These are phyloP conservation scores for Zaprionus lachaisei DNA, from an alignment of 1,140 invertebrate genomes.

Conservation along the genomic window DNA sequence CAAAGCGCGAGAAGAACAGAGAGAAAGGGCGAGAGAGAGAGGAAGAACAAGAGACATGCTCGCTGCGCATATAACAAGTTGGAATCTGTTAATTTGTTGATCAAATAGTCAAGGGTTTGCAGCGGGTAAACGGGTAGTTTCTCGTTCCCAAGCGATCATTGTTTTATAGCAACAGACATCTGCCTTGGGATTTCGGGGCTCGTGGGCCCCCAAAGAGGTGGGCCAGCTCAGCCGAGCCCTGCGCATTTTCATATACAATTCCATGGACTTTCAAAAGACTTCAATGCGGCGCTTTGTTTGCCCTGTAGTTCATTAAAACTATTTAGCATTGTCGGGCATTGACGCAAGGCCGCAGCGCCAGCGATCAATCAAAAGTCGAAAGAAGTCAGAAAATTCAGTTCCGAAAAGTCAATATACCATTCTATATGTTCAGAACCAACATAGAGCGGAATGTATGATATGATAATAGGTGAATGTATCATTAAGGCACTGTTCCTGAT, in stretches of 20 bases:
- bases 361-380: constrained; percentile 46
- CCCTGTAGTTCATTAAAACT: constrained; percentile 70
- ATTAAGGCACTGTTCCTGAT: neutral
- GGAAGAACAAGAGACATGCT: neutral
- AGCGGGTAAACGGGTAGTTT: constrained; percentile 2
- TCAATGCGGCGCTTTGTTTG: constrained; percentile 48
- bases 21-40: neutral
- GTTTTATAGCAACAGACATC: constrained; percentile 14
- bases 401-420: constrained; percentile 7
- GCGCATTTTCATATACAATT: neutral
- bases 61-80: constrained; percentile 61
- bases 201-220: neutral
- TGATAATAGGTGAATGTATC: too few species aligned
- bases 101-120: constrained; percentile 54
- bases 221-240: neutral
- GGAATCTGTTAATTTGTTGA: constrained; percentile 69
- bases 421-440: neutral
- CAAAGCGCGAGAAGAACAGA: constrained; percentile 1
- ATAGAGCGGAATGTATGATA: neutral
- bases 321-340: constrained; percentile 71
- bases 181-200: neutral
- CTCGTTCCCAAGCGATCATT: constrained; percentile 35
- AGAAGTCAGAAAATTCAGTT: neutral
- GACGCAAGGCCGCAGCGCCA: constrained; percentile 51
- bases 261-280: neutral